Evolutionary conservation across 53 echinoderm and acorn worm species (phyloP).

Genomic region (Holothuria scabra): DNA sequence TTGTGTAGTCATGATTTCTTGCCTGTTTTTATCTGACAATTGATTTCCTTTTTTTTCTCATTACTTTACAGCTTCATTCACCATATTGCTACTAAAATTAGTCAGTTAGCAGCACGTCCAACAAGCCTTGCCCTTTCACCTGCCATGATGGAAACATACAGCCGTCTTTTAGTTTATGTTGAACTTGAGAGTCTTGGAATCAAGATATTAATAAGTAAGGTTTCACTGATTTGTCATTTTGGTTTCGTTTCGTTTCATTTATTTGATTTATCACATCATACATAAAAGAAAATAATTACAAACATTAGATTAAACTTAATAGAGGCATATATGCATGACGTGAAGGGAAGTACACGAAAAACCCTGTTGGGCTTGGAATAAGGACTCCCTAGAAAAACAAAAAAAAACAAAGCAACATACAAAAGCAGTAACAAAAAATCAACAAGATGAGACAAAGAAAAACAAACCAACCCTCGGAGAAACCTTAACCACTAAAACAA

Average conservation of each 20-base stretch:
- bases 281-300: no score
- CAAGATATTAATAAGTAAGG: conserved; percentile 93
- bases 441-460: no score
- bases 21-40: neutral
- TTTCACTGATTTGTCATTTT: no score
- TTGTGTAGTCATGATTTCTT: no score
- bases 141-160: conserved; percentile 93
- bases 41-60: neutral
- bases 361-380: no score
- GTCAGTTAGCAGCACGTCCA: conserved; percentile 46
- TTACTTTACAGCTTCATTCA: conserved; percentile 72
- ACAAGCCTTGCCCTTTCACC: conserved; percentile 69
- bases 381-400: no score
- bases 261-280: neutral
- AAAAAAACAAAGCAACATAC: neutral
- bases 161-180: conserved; percentile 91
- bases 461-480: no score
- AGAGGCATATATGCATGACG: no score
- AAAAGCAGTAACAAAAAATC: no score
- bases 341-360: no score
- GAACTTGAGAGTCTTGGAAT: conserved; percentile 95
- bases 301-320: no score
- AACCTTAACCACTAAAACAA: no score
- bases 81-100: conserved; percentile 83
- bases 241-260: neutral